A percentile compares a stretch with the other conserved stretches of the same genome.
Evolutionary conservation across 2,888 invertebrate genomes (phyloP).

Genomic region (Cataglyphis livida): DNA sequence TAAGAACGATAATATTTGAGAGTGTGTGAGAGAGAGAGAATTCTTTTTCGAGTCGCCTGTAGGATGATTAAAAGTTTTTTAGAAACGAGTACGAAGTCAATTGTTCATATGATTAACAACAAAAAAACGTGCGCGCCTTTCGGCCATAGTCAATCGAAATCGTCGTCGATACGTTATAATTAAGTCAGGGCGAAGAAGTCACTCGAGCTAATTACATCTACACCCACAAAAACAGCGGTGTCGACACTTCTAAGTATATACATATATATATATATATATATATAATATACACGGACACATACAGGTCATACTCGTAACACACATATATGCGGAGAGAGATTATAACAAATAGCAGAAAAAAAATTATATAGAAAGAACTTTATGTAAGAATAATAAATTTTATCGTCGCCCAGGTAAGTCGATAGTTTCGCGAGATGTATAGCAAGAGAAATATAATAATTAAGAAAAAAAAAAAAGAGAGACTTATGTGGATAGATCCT

Average conservation of each 20-base stretch:
- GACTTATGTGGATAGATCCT: slow-evolving; percentile 41
- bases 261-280: background rate
- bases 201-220: slow-evolving; percentile 29
- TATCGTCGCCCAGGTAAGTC: slow-evolving; percentile 60
- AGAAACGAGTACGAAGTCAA: slow-evolving; percentile 60
- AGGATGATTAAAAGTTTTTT: slow-evolving; percentile 34
- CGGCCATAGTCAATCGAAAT: slow-evolving; percentile 52
- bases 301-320: slow-evolving; percentile 28
- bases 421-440: slow-evolving; percentile 60
- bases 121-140: slow-evolving; percentile 32
- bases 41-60: slow-evolving; percentile 9
- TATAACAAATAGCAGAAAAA: slow-evolving; percentile 34
- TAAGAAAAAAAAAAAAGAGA: slow-evolving; percentile 44
- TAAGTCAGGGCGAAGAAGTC: slow-evolving; percentile 43
- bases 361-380: slow-evolving; percentile 48
- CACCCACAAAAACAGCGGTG: slow-evolving; percentile 15
- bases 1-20: background rate
- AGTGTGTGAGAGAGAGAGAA: slow-evolving; percentile 17
- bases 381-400: slow-evolving; percentile 59
- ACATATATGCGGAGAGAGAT: slow-evolving; percentile 21
- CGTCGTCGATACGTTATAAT: slow-evolving; percentile 34
- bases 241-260: slow-evolving; percentile 15
- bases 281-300: background rate
- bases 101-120: slow-evolving; percentile 61
- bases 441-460: slow-evolving; percentile 45